Base-by-base conservation (phyloP, 2,797 vertebrate species). In the Hybognathus amarus region DNA sequence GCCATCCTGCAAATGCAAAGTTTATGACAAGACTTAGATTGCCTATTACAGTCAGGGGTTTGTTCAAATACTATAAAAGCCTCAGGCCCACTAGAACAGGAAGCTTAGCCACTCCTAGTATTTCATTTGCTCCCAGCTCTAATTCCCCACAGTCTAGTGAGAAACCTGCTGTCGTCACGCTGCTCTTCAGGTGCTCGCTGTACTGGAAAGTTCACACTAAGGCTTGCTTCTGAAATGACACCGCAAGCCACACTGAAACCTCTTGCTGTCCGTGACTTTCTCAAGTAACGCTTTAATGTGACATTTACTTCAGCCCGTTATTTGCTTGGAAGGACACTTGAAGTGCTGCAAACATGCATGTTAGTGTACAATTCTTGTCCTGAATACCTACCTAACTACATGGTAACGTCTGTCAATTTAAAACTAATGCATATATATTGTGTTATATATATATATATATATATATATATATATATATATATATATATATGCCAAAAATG, bases 1-100 rank as follows among this genome's bases (percentile, higher is more conserved):
- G 30, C 97, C 96, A 0, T 98, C 97, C 98, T 99, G 88, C 47
- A 82, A 77, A 67, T 86, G 24, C 71, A 82, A 36, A 83, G 47
- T n/a, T 18, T 52, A 59, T 50, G 27, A 71, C 2, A 56, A 47
- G 13, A 11, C 30, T 38, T 45, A 54, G 6, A 77, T 9, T 9
- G 11, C 1, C 13, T 2, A 18, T 56, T 56, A 0, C 13, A 33
- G 47, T 22, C 47, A 54, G 30, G 5, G 27, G 18, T 59, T 76
- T 40, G 13, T 18, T 76, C 52, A 61, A 59, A 50, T 27, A 10
- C 82, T 85, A 61, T 67, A 83, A 78, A 70, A 56, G 75, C 50
- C 24, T 63, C 27, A 17, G 24, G 11, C 59, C 59, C 24, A 42
- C 30, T 86, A 78, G 38, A 45, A 80, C 74, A 59, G 15, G 20